Evolutionary conservation across 2,888 invertebrate species (phyloP), one percentile per base, ranked within the genome.

Genomic region (Aporophyla lueneburgensis): DNA sequence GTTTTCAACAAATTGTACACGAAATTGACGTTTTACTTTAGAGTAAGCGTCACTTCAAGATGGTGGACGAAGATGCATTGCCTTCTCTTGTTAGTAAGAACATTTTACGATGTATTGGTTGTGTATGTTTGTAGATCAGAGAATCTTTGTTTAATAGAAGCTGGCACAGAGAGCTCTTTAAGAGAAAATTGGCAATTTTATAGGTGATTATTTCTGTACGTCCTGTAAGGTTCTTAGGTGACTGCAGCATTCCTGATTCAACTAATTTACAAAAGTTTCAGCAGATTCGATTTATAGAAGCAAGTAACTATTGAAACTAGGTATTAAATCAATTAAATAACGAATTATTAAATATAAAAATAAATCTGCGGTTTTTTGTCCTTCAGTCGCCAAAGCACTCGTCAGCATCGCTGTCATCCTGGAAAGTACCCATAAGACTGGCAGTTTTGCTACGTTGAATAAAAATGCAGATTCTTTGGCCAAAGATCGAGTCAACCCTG

Each of bases 1-100:
- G 67, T 70, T 78, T 78, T 67, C 66, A 71, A 66, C 66, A 70
- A 83, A 81, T 78, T 78, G 69, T 33, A 72, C 27, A 16, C 6
- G 43, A 51, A 77, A 72, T 69, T 61, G 78, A 72, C 78, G 68
- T 83, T 77, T 77, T 56, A 43, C 68, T 80, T 71, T 40, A 61
- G 51, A 56, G 54, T 33, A 9, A 24, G 7, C 46, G 46, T 54
- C 27, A 68, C 19, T 54, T 40, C 14, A 16, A 43, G 14, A 58
- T 46, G 33, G 16, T 53, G 10, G 46, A 59, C 27, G 21, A 21
- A 49, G 54, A 62, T 61, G 24, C 24, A 65, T 79, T 54, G 68
- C n/a, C 49, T 40, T 72, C 9, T 54, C 61, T 53, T 59, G 58
- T 56, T 33, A 51, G 21, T 78, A 70, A 9, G 40, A 19, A 33